These are phyloP conservation scores for Meloidogyne chitwoodi DNA, from an alignment of 1,140 invertebrate genomes.

Conservation along the genomic window DNA sequence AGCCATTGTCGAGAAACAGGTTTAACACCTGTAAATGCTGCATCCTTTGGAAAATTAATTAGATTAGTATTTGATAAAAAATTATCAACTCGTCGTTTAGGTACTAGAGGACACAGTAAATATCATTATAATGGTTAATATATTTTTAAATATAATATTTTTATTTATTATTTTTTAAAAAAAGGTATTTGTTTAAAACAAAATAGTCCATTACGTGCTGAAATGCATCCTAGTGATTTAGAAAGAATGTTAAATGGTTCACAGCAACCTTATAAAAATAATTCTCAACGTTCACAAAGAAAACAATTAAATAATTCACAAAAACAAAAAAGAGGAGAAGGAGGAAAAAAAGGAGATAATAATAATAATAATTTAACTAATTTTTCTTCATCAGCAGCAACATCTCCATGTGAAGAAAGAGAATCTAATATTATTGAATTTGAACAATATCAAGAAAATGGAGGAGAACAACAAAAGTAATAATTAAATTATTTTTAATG, in stretches of 20 bases:
- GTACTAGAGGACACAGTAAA: slow-evolving; percentile 96
- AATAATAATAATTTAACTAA: background rate
- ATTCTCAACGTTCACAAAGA: background rate
- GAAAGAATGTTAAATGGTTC: slow-evolving; percentile 21
- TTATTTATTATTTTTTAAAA: background rate
- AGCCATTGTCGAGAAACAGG: slow-evolving; percentile 78
- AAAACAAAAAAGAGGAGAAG: background rate
- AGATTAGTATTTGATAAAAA: slow-evolving; percentile 90
- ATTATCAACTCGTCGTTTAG: slow-evolving; percentile 82
- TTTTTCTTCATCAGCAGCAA: background rate
- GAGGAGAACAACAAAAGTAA: background rate
- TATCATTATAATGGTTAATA: slow-evolving; percentile 92
- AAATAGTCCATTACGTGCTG: slow-evolving; percentile 21
- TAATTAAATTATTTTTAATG: no score
- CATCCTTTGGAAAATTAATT: slow-evolving; percentile 97
- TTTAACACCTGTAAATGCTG: slow-evolving; percentile 94
- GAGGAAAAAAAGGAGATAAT: background rate
- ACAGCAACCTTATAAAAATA: background rate
- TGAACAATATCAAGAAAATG: background rate
- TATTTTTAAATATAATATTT: slow-evolving; percentile 15
- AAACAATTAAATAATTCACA: background rate
- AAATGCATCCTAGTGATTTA: slow-evolving; percentile 23
- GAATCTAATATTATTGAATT: background rate
- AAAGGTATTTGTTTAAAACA: slow-evolving; percentile 43
- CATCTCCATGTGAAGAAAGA: background rate